Evolutionary conservation across 2,797 vertebrate genomes (phyloP).

Genomic region (Acrossocheilus fasciatus): DNA sequence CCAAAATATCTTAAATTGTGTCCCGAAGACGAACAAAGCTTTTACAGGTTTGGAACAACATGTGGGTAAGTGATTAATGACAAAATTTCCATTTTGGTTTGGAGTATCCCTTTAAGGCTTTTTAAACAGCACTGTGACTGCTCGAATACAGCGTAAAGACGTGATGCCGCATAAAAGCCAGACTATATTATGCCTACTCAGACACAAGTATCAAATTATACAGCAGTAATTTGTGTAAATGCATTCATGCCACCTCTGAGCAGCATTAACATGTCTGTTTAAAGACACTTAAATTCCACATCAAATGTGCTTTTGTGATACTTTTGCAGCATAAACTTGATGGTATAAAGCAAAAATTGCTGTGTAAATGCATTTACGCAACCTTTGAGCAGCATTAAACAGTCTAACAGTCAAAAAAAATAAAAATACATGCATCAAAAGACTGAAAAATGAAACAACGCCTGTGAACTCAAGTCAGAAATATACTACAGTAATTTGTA

Average conservation of each 20-base stretch:
- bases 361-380: no score
- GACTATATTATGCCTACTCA: neutral
- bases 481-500: no score
- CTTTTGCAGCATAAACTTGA: neutral
- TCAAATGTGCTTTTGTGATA: neutral
- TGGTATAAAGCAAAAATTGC: neutral
- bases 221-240: neutral
- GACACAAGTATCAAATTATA: neutral
- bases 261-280: neutral
- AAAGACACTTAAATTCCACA: neutral
- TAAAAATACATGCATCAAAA: neutral
- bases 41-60: no score
- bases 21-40: no score
- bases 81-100: no score
- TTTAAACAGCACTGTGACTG: neutral
- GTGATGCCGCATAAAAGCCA: neutral
- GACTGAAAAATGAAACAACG: neutral
- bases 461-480: neutral
- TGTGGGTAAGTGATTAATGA: no score
- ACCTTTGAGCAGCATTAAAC: neutral
- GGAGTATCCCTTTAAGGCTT: neutral
- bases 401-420: neutral
- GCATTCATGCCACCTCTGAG: neutral
- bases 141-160: neutral
- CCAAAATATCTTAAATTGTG: no score